These are phyloP conservation scores for Sinocyclocheilus rhinocerous DNA, from an alignment of 2,113 vertebrate genomes.

Conservation along the genomic window DNA sequence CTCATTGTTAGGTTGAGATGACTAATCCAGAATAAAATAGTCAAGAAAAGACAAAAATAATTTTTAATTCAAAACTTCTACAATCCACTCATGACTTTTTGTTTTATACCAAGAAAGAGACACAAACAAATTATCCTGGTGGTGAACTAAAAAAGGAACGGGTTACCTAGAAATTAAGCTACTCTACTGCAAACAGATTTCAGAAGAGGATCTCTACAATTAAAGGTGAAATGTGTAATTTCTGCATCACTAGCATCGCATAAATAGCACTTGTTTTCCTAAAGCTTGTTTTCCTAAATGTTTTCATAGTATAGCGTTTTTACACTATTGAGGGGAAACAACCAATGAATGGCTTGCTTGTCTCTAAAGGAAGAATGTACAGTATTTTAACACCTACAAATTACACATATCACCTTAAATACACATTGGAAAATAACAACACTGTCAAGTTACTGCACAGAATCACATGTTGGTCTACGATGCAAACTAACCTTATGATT, in stretches of 20 bases:
- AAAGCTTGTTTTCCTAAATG: neutral
- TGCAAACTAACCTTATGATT: constrained; percentile 93
- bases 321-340: neutral
- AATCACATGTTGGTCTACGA: neutral
- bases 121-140: neutral
- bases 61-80: constrained; percentile 27
- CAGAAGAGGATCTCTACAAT: neutral
- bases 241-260: neutral
- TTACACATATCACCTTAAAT: constrained; percentile 13
- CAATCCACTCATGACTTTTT: neutral
- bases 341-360: neutral
- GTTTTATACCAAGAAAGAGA: neutral
- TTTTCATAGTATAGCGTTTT: neutral
- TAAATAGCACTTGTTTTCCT: neutral
- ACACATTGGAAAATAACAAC: neutral
- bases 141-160: neutral
- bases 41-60: constrained; percentile 37
- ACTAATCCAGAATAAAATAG: constrained; percentile 52
- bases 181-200: constrained; percentile 47
- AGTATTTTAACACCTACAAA: neutral
- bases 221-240: constrained; percentile 2
- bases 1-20: constrained; percentile 44
- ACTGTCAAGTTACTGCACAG: neutral
- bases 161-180: constrained; percentile 4
- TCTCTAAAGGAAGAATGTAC: neutral